phyloP scores from a whole-genome alignment of 2,888 invertebrate genomes.

The Zele albiditarsus region DNA sequence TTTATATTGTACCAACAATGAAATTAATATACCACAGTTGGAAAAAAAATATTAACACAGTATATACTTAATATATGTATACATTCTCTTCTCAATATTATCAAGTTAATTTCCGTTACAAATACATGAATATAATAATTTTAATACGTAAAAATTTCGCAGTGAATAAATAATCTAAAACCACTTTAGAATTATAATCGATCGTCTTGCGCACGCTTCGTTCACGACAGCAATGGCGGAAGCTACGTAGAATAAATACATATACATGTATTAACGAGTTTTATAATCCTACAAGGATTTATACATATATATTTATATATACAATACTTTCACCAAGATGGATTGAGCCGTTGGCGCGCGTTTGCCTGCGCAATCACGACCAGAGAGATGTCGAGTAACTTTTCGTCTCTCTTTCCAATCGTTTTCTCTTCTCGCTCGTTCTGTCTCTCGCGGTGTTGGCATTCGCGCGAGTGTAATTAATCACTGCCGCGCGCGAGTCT shows the following conservation, averaged over 20 bases:
- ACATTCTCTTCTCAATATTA: too few species aligned
- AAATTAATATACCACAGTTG: too few species aligned
- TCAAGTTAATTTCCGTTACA: too few species aligned
- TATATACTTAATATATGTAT: too few species aligned
- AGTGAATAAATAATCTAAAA: background rate
- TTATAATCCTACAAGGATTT: constrained; percentile 7
- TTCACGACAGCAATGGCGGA: constrained; percentile 41
- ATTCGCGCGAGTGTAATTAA: constrained; percentile 58
- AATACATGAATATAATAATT: too few species aligned
- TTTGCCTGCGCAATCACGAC: constrained; percentile 46
- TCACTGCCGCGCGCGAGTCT: constrained; percentile 52
- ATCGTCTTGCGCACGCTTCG: constrained; percentile 39
- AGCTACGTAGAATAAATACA: constrained; percentile 33
- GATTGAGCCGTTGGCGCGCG: constrained; percentile 50
- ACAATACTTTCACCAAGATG: constrained; percentile 49
- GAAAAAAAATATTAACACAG: too few species aligned
- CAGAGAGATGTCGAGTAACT: constrained; percentile 41
- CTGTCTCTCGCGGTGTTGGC: constrained; percentile 41
- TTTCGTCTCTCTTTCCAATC: constrained; percentile 15
- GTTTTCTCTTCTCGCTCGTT: background rate
- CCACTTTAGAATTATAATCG: constrained; percentile 32
- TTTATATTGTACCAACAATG: too few species aligned
- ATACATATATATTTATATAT: background rate
- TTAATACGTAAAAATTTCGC: too few species aligned
- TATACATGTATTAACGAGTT: constrained; percentile 6